A percentile compares a stretch with the other conserved stretches of the same genome.
These are phyloP conservation scores for Actinemys pallida DNA, from an alignment of 2,113 vertebrate species.

Conservation along the genomic window DNA sequence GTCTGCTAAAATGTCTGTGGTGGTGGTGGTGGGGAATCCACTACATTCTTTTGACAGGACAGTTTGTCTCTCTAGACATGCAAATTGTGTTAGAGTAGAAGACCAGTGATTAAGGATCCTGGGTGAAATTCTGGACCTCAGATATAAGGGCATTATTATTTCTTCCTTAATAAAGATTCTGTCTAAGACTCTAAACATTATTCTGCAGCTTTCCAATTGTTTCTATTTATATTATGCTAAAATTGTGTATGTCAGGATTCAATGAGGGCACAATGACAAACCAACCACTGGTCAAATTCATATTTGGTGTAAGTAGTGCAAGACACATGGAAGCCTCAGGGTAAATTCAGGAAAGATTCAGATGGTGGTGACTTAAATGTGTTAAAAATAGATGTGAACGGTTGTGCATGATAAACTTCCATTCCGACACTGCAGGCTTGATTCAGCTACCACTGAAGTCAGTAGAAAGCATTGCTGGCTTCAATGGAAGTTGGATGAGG, in stretches of 20 bases:
- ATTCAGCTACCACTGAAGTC: not conserved
- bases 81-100: accelerated
- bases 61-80: accelerated
- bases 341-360: not conserved
- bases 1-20: not conserved
- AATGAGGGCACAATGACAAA: not conserved
- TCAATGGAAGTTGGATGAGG: not conserved
- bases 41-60: not conserved
- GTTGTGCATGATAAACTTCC: not conserved
- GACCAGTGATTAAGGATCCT: not conserved
- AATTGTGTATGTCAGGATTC: accelerated
- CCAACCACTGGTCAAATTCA: not conserved
- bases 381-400: not conserved
- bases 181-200: accelerated
- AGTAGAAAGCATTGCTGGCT: not conserved
- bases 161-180: not conserved
- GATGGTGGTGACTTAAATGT: not conserved
- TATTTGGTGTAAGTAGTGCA: not conserved
- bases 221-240: accelerated
- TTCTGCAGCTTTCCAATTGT: not conserved
- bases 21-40: not conserved
- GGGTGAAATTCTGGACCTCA: not conserved
- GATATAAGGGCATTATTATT: not conserved
- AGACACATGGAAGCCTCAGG: not conserved
- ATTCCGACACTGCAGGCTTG: not conserved